phyloP scores from a whole-genome alignment of 2,888 invertebrate genomes.

The Dendrolimus houi region DNA sequence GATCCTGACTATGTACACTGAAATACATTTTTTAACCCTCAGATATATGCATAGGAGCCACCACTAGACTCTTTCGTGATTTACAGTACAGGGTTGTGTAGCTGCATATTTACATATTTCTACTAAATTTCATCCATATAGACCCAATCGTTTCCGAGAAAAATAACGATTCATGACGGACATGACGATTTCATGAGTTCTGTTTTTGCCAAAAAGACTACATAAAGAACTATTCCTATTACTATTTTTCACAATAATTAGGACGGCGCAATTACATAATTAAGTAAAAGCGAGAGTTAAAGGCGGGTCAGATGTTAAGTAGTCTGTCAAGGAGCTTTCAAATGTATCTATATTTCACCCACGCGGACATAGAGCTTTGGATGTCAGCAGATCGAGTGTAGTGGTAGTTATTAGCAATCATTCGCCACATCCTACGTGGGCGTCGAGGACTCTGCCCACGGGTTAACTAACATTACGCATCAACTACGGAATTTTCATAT shows the following conservation, averaged over 20 bases:
- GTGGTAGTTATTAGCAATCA: conserved; percentile 16
- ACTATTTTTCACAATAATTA: too few relatives aligned
- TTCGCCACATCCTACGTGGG: conserved; percentile 46
- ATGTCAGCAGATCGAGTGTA: conserved; percentile 35
- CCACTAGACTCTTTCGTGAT: too few relatives aligned
- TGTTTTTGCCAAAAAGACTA: too few relatives aligned
- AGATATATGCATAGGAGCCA: too few relatives aligned
- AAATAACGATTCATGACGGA: neutral
- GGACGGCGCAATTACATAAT: conserved; percentile 28
- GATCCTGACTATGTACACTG: too few relatives aligned
- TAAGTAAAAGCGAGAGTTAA: conserved; percentile 29
- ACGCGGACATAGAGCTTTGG: conserved; percentile 38
- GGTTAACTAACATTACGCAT: conserved; percentile 20
- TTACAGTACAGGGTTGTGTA: too few relatives aligned
- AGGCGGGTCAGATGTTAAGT: neutral
- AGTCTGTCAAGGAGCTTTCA: conserved; percentile 45
- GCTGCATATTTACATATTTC: too few relatives aligned
- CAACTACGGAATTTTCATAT: conserved; percentile 13
- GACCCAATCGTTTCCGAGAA: too few relatives aligned
- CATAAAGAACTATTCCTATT: too few relatives aligned
- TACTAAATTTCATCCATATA: too few relatives aligned
- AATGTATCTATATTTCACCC: conserved; percentile 40
- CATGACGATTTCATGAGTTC: too few relatives aligned
- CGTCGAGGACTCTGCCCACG: conserved; percentile 56
- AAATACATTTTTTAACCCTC: too few relatives aligned